Evolutionary conservation across 2,888 invertebrate species (phyloP), one percentile per base, ranked within the genome.

Genomic region (Platerodrilus igneus): DNA sequence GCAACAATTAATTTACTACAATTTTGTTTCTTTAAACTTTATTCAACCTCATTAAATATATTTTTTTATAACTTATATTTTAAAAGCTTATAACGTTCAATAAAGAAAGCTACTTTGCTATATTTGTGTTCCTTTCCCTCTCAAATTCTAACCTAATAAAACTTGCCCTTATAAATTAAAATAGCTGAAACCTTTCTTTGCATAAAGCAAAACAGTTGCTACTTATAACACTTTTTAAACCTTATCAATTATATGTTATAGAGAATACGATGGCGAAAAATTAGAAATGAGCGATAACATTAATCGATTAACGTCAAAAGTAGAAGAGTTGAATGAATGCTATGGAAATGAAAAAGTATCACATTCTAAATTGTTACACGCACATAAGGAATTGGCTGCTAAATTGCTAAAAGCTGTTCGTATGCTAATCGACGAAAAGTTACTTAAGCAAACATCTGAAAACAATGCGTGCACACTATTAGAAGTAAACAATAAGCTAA

Each of bases 301-400:
- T 21, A 22, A 37, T 3, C 38, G 41, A 4, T 31, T 59, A 7
- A 41, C 44, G 7, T 18, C 28, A n/a, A 47, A 55, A 35, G 25
- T 55, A 7, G 33, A 49, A 13, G 52, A 56, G 4, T 8, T 51
- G 4, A 37, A 39, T 8, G 34, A 46, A 11, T 50, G 51, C 36
- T 45, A 55, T 15, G 40, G 31, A 19, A 48, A 48, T n/a, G 53
- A 57, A 45, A 51, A 50, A 25, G 22, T 44, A 4, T 48, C 48
- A 7, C 55, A 57, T 32, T 32, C 41, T 2, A 48, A 51, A 2
- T 32, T 62, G 19, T 52, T 56, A 2, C 45, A 55, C 36, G 47
- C 58, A 0, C 60, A 60, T 27, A 58, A 60, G 45, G 57, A 60
- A 9, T 37, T 63, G 6, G 57, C 59, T 1, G 45, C 47, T 8